A percentile compares a stretch with the other conserved stretches of the same genome.
Conservation (phyloP, 2,888 invertebrate species). For the Dromius quadrimaculatus region DNA sequence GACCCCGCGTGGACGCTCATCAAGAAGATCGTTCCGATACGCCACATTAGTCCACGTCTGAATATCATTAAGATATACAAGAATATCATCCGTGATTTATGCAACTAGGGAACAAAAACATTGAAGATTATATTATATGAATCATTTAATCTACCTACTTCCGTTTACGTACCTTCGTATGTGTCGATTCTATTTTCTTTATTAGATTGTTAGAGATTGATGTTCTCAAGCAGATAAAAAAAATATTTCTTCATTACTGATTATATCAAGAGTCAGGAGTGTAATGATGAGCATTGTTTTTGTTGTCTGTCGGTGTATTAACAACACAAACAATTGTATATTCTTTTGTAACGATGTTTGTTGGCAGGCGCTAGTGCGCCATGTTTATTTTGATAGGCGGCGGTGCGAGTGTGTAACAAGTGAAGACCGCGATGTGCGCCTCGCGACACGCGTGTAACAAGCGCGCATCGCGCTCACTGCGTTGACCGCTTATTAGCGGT, state of each 20-base stretch:
- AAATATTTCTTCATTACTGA: too few species aligned
- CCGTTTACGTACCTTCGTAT: too few species aligned
- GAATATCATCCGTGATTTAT: conserved; percentile 65
- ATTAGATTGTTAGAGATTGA: too few species aligned
- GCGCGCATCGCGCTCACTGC: conserved; percentile 54
- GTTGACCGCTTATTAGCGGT: conserved; percentile 59
- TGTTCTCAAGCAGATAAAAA: too few species aligned
- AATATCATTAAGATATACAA: conserved; percentile 57
- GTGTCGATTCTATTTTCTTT: too few species aligned
- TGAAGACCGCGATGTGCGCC: conserved; percentile 47
- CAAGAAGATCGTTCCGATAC: conserved; percentile 2
- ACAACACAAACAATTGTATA: background rate
- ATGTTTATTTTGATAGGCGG: conserved; percentile 1
- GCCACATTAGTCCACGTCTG: conserved; percentile 54
- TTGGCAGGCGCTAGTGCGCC: conserved; percentile 10
- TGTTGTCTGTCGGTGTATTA: conserved; percentile 13
- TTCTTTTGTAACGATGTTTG: conserved; percentile 18
- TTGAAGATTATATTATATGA: too few species aligned
- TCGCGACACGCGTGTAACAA: conserved; percentile 59
- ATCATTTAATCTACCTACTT: too few species aligned
- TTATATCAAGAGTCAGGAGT: too few species aligned
- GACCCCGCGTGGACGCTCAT: conserved; percentile 19
- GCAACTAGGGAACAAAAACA: too few species aligned
- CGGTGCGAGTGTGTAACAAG: conserved; percentile 55
- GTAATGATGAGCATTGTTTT: too few species aligned